phyloP scores from a whole-genome alignment of 2,888 invertebrate genomes.

The Spodoptera littoralis region DNA sequence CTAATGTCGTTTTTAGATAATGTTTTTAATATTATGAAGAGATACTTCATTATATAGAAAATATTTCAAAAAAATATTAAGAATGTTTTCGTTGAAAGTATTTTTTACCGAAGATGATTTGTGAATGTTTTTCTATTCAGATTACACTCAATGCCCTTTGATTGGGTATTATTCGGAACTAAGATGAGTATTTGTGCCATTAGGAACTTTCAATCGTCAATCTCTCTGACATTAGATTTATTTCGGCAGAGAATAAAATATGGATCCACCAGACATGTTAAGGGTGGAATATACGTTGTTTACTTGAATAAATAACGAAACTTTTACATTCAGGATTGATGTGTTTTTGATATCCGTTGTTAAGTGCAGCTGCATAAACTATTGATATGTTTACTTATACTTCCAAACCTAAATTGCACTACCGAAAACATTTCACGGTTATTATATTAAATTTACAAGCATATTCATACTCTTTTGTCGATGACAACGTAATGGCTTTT shows the following conservation, averaged over 20 bases:
- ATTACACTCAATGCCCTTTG: conserved; percentile 4
- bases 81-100: not conserved
- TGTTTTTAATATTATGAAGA: conserved; percentile 18
- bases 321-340: conserved; percentile 38
- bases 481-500: conserved; percentile 54
- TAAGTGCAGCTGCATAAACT: conserved; percentile 41
- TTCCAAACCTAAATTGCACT: conserved; percentile 40
- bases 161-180: conserved; percentile 18
- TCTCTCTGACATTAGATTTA: conserved; percentile 26
- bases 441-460: conserved; percentile 44
- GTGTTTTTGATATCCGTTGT: conserved; percentile 45
- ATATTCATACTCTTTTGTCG: conserved; percentile 47
- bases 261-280: conserved; percentile 18
- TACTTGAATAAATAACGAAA: conserved; percentile 45
- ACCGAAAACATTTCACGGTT: conserved; percentile 37
- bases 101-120: conserved; percentile 10
- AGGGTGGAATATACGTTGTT: conserved; percentile 39
- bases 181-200: conserved; percentile 6
- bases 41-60: no score
- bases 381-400: conserved; percentile 32
- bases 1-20: conserved; percentile 12
- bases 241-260: conserved; percentile 36
- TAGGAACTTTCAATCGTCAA: conserved; percentile 24
- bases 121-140: conserved; percentile 11
- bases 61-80: conserved; percentile 11